Evolutionary conservation across 2,888 invertebrate genomes (phyloP).

Genomic region (Mythimna vitellina): DNA sequence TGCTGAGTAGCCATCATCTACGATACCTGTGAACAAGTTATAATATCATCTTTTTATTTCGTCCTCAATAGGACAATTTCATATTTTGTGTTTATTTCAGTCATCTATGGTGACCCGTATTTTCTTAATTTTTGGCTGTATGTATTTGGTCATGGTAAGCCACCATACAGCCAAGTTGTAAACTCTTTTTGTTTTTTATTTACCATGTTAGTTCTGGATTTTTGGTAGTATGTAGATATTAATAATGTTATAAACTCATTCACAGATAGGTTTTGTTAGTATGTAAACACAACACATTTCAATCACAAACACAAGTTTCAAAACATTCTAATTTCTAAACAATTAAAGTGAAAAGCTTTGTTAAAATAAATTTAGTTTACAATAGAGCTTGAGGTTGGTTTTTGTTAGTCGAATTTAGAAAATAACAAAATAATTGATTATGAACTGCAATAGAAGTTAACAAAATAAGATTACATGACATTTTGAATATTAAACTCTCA

Average conservation of each 20-base stretch:
- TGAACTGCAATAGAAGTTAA: not conserved
- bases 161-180: constrained; percentile 21
- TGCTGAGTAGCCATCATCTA: constrained; percentile 86
- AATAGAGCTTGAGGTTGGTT: constrained; percentile 32
- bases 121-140: not conserved
- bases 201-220: not conserved
- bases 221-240: not conserved
- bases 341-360: constrained; percentile 23
- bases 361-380: constrained; percentile 12
- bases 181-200: constrained; percentile 1
- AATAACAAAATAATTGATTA: not conserved
- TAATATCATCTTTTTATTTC: constrained; percentile 46
- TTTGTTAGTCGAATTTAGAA: not conserved
- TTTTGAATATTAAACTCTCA: constrained; percentile 10
- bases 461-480: too few relatives aligned
- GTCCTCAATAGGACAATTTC: constrained; percentile 11
- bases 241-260: constrained; percentile 65
- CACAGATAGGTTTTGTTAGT: constrained; percentile 65
- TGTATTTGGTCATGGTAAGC: constrained; percentile 4
- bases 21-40: constrained; percentile 86
- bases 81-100: not conserved
- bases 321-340: constrained; percentile 21
- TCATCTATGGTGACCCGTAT: not conserved
- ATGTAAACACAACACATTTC: constrained; percentile 39
- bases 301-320: constrained; percentile 23